Conservation (phyloP, 2,797 vertebrate genomes). For the Fringilla coelebs region DNA sequence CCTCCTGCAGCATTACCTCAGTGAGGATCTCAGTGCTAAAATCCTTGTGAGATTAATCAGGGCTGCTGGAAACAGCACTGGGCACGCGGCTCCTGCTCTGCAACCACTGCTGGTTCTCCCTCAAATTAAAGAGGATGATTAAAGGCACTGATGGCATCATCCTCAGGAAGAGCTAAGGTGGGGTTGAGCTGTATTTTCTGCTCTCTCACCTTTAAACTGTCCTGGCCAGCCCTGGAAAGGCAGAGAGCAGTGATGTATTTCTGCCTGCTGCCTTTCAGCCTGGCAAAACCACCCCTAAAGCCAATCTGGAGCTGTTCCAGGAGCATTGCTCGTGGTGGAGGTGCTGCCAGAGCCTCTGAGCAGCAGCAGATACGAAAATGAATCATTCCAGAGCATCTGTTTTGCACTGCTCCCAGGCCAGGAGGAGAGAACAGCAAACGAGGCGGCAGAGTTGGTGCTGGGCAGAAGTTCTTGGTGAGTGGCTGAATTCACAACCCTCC, state of each 20-base stretch:
- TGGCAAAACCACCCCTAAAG: neutral
- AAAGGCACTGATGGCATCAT: neutral
- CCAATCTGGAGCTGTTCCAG: neutral
- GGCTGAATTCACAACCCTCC: fast-evolving
- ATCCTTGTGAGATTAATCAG: neutral
- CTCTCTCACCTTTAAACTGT: neutral
- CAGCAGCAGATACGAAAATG: neutral
- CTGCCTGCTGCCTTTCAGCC: neutral
- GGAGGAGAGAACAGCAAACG: neutral
- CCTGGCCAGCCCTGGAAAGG: neutral
- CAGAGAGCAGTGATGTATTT: neutral
- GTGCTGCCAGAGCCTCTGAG: neutral
- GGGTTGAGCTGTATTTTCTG: fast-evolving
- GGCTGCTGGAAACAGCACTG: neutral
- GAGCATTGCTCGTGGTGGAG: neutral
- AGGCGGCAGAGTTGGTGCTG: neutral
- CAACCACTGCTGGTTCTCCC: fast-evolving
- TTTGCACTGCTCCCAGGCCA: neutral
- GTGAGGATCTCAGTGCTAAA: neutral
- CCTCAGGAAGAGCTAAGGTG: neutral
- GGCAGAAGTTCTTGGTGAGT: neutral
- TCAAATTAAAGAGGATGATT: neutral
- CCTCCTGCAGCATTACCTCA: neutral
- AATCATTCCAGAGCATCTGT: neutral
- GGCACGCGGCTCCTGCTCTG: neutral